Evolutionary conservation across 2,888 invertebrate species (phyloP), one percentile per base, ranked within the genome.

Genomic region (Graphium colonna): DNA sequence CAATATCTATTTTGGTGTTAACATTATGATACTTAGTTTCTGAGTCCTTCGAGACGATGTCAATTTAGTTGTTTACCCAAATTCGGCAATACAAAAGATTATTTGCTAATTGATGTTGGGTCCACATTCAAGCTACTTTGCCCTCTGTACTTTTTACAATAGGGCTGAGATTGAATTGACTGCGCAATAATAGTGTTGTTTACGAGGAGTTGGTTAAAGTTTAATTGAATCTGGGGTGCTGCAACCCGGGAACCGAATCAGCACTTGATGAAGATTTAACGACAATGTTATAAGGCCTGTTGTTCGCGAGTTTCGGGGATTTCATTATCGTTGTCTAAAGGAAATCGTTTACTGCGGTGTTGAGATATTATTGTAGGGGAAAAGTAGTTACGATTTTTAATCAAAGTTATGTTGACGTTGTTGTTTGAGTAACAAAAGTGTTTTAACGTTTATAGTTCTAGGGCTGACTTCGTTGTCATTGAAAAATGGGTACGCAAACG

Each of bases 121-220:
- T n/a, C 12, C 0, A 8, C 5, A 13, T 1, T 3, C 62, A 60
- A 12, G 15, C 49, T 1, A 66, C 68, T 61, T 36, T 60, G 40
- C 47, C 49, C 57, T 60, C 49, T 67, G 61, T 31, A 0, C 0
- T 5, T 1, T n/a, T 9, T 18, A 54, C 28, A 40, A 66, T 74
- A 82, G 56, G 63, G 75, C 58, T 38, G 56, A 74, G 68, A 73
- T 72, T 79, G 45, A 64, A 59, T 63, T 71, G 75, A 46, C 45
- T 56, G 18, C 41, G 61, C 63, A 66, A 73, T 79, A 82, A 84
- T 83, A 80, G 83, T 79, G 79, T 84, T 86, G 86, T 86, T 86
- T 86, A 84, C 86, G 77, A 79, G 79, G 74, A 73, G 68, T 85
- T 81, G 78, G 82, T 82, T 82, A 81, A 87, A 86, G 84, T 87